These are phyloP conservation scores for Eira barbara DNA, from an alignment of 2,113 vertebrate genomes.

Conservation along the genomic window DNA sequence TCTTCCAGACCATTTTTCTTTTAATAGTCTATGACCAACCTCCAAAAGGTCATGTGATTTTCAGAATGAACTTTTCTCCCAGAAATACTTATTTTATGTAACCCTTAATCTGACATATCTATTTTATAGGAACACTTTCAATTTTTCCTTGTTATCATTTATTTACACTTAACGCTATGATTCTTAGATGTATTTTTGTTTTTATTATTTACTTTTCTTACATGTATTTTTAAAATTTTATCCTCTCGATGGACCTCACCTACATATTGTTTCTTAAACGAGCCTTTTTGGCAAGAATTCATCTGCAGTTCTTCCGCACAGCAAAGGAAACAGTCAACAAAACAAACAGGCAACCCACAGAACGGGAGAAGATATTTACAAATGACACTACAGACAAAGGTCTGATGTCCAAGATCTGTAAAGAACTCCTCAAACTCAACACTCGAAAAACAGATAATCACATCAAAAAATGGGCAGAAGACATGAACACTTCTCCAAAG, in stretches of 20 bases:
- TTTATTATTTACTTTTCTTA: neutral
- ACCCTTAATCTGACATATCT: neutral
- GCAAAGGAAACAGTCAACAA: too few species aligned
- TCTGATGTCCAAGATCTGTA: too few species aligned
- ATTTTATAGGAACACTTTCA: neutral
- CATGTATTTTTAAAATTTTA: neutral
- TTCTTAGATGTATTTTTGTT: neutral
- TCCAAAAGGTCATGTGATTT: neutral
- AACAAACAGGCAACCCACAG: too few species aligned
- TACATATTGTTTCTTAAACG: neutral
- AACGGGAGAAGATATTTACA: too few species aligned
- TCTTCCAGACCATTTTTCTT: neutral
- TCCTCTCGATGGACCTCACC: neutral
- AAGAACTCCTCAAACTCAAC: too few species aligned
- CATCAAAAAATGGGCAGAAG: too few species aligned
- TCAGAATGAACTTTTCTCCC: neutral
- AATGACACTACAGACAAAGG: too few species aligned
- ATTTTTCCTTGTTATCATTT: neutral
- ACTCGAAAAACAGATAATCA: too few species aligned
- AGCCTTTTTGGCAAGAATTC: constrained; percentile 24
- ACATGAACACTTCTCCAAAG: too few species aligned
- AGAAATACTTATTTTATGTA: neutral
- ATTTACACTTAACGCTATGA: neutral
- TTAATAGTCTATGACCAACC: neutral
- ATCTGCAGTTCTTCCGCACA: neutral